Conservation (phyloP, 2,888 invertebrate genomes). For the Paralinhomoeus sp. region DNA sequence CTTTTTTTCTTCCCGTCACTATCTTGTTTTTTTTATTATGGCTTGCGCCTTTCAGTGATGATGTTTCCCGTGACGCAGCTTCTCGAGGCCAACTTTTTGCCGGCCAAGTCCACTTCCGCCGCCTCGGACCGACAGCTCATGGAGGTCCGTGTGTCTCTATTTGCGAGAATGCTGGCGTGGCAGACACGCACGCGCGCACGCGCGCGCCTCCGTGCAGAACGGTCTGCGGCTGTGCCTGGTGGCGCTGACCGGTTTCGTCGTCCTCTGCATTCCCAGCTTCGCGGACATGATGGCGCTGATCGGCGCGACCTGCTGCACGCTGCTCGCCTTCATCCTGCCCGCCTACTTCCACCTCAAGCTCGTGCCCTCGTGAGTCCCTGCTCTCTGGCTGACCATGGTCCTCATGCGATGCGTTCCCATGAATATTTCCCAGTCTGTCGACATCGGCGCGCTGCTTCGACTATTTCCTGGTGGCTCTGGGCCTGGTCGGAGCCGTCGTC, state of each 20-base stretch:
- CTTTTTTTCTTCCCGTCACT: neutral
- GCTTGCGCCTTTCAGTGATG: constrained; percentile 20
- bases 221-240: constrained; percentile 26
- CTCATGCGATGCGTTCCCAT: no score
- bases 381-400: neutral
- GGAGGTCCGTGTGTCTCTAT: no score
- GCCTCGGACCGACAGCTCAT: neutral
- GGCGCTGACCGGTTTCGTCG: constrained; percentile 26
- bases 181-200: neutral
- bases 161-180: no score
- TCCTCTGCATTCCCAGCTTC: constrained; percentile 29
- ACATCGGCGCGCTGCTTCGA: neutral
- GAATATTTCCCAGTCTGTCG: neutral
- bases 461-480: neutral
- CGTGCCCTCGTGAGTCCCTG: constrained; percentile 21
- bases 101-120: no score
- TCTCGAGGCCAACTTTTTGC: constrained; percentile 19
- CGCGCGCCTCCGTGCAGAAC: constrained; percentile 19
- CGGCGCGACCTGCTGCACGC: constrained; percentile 30
- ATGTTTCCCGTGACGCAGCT: constrained; percentile 28
- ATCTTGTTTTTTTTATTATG: neutral
- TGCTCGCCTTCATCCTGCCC: constrained; percentile 30
- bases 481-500: neutral
- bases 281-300: constrained; percentile 30
- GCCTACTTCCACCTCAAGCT: constrained; percentile 28